Conservation (phyloP, 2,113 vertebrate genomes). For the Ifrita kowaldi region DNA sequence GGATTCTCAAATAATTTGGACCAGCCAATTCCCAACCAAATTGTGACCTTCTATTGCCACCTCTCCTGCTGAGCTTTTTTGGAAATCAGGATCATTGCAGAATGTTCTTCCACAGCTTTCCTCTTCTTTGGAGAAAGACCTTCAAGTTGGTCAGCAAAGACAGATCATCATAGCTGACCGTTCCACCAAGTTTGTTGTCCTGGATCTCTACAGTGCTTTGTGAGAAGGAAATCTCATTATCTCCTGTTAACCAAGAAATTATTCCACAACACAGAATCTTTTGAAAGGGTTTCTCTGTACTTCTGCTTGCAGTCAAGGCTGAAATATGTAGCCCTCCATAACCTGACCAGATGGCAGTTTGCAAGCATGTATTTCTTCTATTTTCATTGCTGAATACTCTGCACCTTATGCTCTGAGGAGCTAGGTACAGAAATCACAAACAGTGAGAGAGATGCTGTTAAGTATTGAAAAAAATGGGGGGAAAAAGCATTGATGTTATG, state of each 20-base stretch:
- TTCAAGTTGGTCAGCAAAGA: background rate
- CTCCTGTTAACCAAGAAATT: background rate
- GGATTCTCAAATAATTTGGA: background rate
- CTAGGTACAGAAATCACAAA: constrained; percentile 54
- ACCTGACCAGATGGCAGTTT: constrained; percentile 68
- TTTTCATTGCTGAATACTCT: constrained; percentile 56
- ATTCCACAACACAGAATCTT: background rate
- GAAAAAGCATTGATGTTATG: background rate
- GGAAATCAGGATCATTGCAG: background rate
- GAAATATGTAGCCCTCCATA: constrained; percentile 54
- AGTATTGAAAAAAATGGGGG: constrained; percentile 8
- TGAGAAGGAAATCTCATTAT: background rate
- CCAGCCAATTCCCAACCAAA: background rate
- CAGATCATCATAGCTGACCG: background rate
- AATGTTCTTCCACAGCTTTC: background rate
- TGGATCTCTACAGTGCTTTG: background rate
- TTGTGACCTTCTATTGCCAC: background rate
- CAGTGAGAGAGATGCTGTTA: constrained; percentile 12
- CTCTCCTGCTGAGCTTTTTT: background rate
- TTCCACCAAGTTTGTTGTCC: background rate
- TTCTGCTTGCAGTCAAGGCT: constrained; percentile 54
- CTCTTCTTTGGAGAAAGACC: background rate
- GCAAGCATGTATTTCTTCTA: constrained; percentile 48
- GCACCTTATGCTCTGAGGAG: constrained; percentile 53
- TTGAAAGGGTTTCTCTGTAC: constrained; percentile 27